These are phyloP conservation scores for Forpus xanthops DNA, from an alignment of 2,797 vertebrate species.

Conservation along the genomic window DNA sequence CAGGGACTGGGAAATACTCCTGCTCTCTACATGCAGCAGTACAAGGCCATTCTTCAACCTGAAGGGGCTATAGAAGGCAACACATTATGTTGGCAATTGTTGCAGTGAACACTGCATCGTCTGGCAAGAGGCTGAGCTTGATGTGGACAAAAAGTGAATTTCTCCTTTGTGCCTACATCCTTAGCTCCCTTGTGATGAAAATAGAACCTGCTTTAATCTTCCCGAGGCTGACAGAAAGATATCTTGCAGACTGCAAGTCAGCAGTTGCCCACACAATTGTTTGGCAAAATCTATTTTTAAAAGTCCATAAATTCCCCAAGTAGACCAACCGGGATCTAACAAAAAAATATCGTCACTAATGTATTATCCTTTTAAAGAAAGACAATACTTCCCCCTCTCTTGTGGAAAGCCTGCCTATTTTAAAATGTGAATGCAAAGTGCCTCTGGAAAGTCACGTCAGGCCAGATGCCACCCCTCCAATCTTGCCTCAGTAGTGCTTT, in stretches of 20 bases:
- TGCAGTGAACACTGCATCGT: slow-evolving; percentile 49
- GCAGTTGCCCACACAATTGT: slow-evolving; percentile 72
- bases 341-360: slow-evolving; percentile 6
- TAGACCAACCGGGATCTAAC: slow-evolving; percentile 51
- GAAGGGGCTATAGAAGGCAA: slow-evolving; percentile 50
- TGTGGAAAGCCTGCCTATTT: neutral
- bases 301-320: slow-evolving; percentile 66
- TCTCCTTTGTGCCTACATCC: slow-evolving; percentile 65
- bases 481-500: fast-evolving
- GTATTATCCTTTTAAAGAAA: slow-evolving; percentile 28
- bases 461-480: neutral
- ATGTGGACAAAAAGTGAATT: slow-evolving; percentile 66
- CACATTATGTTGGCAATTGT: slow-evolving; percentile 62
- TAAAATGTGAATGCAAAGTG: neutral
- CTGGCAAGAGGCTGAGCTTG: slow-evolving; percentile 61
- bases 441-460: neutral
- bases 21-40: slow-evolving; percentile 44
- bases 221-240: slow-evolving; percentile 64
- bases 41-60: slow-evolving; percentile 64
- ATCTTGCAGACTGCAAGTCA: slow-evolving; percentile 73
- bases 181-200: slow-evolving; percentile 62
- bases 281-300: slow-evolving; percentile 78
- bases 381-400: neutral
- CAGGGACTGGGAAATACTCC: slow-evolving; percentile 68
- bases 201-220: slow-evolving; percentile 73